These are phyloP conservation scores for Myotis pilosus DNA, from an alignment of 2,797 vertebrate genomes.

Conservation along the genomic window DNA sequence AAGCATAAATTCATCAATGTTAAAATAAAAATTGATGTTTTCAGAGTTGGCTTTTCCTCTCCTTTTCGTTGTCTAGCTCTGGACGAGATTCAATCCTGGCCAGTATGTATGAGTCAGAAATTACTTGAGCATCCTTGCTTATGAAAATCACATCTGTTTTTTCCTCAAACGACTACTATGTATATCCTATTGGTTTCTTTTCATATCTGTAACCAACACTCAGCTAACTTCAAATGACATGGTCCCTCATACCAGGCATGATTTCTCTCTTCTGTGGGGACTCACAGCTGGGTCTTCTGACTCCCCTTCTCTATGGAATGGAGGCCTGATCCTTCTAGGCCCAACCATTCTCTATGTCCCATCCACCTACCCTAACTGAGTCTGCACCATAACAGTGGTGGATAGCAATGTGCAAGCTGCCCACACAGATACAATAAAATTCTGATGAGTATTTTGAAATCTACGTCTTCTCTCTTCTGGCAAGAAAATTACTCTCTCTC, in stretches of 20 bases:
- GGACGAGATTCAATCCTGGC: neutral
- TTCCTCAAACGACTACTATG: neutral
- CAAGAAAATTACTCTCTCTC: neutral
- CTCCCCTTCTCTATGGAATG: neutral
- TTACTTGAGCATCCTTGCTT: neutral
- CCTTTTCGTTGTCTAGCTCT: neutral
- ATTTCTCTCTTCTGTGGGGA: neutral
- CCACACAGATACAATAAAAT: neutral
- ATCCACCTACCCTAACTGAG: neutral
- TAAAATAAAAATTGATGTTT: neutral
- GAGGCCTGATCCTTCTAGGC: neutral
- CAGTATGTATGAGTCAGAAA: neutral
- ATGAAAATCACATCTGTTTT: neutral
- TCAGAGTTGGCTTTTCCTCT: neutral
- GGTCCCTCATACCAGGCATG: neutral
- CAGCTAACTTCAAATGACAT: neutral
- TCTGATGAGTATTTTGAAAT: neutral
- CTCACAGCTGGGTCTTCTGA: neutral
- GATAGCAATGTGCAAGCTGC: neutral
- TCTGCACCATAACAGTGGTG: neutral
- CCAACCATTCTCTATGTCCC: neutral
- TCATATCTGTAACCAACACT: neutral
- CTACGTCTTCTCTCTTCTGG: neutral
- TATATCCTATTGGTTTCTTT: neutral
- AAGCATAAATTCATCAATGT: neutral